Percentiles rank a stretch among this genome's conserved stretches.
phyloP scores from a whole-genome alignment of 2,888 invertebrate genomes.

The Athalia rosae region DNA sequence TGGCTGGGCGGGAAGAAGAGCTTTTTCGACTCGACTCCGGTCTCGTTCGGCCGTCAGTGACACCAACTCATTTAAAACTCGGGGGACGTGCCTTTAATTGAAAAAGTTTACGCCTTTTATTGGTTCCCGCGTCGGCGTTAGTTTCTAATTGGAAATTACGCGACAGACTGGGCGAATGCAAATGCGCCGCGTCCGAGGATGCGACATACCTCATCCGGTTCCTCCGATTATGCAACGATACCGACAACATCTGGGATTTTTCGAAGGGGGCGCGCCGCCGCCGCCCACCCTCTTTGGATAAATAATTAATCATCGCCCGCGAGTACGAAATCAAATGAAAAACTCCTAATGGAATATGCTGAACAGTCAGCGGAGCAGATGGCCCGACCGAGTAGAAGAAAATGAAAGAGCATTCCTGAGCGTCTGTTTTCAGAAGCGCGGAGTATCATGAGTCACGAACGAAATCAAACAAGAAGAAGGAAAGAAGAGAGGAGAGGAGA shows the following conservation, averaged over 20 bases:
- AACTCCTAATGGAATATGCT: neutral
- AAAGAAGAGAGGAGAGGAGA: too few species aligned
- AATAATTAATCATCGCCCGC: too few species aligned
- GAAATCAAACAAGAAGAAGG: too few species aligned
- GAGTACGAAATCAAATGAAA: neutral
- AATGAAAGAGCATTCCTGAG: conserved; percentile 11
- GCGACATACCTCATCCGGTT: neutral
- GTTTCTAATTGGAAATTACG: conserved; percentile 61
- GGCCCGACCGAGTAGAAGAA: neutral
- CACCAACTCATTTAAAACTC: conserved; percentile 65
- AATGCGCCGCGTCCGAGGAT: neutral
- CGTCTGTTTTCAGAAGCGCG: neutral
- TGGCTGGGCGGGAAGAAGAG: neutral
- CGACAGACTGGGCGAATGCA: conserved; percentile 46
- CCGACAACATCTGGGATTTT: neutral
- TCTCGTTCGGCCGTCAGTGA: conserved; percentile 43
- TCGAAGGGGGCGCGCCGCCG: too few species aligned
- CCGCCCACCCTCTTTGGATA: too few species aligned
- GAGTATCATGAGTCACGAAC: conserved; percentile 11
- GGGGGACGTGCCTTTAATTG: conserved; percentile 62
- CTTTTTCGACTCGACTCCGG: conserved; percentile 17
- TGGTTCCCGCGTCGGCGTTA: conserved; percentile 48
- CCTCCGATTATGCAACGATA: neutral
- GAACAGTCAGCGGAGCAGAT: neutral
- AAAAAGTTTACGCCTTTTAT: conserved; percentile 66